phyloP scores from a whole-genome alignment of 2,113 vertebrate species.

The rat (Rattus norvegicus) region DNA sequence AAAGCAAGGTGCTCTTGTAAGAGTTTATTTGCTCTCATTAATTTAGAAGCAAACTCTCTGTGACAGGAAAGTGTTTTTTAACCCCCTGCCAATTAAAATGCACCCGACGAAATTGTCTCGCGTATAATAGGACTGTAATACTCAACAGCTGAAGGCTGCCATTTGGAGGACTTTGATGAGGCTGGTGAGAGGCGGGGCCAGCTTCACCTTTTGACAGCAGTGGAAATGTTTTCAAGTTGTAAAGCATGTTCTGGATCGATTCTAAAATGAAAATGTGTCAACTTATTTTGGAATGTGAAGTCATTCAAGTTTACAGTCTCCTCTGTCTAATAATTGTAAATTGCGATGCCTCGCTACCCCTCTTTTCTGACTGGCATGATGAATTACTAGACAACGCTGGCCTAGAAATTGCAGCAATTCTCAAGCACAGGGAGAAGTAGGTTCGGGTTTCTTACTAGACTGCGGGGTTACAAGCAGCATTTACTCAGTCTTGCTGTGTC shows the following conservation, averaged over 20 bases:
- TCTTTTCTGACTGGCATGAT: background rate
- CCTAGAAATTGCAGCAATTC: background rate
- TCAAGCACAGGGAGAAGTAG: background rate
- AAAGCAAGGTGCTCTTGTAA: slow-evolving; percentile 66
- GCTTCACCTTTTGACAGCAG: slow-evolving; percentile 55
- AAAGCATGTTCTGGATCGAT: background rate
- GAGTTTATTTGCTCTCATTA: slow-evolving; percentile 82
- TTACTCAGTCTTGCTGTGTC: background rate
- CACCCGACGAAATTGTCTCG: slow-evolving; percentile 54
- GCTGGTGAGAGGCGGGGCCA: background rate
- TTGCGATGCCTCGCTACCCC: background rate
- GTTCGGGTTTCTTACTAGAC: background rate
- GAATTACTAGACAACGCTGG: background rate
- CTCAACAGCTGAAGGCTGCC: slow-evolving; percentile 54
- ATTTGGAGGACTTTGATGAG: slow-evolving; percentile 60
- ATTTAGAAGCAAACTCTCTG: slow-evolving; percentile 72
- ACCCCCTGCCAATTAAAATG: slow-evolving; percentile 64
- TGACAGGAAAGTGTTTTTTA: slow-evolving; percentile 64
- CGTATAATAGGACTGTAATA: slow-evolving; percentile 54
- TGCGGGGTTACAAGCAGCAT: background rate
- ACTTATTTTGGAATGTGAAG: slow-evolving; percentile 22
- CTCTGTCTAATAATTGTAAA: slow-evolving; percentile 36
- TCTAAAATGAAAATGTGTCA: slow-evolving; percentile 25
- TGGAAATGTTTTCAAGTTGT: slow-evolving; percentile 10
- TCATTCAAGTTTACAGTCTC: background rate